phyloP scores from a whole-genome alignment of 2,888 invertebrate genomes.

The Esperia sulphurella region DNA sequence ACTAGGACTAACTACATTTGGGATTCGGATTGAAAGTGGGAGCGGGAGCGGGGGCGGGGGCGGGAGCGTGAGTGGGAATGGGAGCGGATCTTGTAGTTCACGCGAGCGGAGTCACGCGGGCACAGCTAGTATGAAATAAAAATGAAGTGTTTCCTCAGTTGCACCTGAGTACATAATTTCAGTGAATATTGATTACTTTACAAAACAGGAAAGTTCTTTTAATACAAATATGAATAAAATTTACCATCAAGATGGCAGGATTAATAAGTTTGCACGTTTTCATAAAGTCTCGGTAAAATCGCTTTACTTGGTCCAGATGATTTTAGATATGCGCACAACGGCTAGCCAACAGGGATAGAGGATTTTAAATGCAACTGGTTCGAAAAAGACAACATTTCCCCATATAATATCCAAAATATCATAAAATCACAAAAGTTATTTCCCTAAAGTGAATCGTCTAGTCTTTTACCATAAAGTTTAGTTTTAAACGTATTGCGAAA shows the following conservation, averaged over 20 bases:
- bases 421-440: conserved; percentile 27
- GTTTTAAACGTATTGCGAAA: conserved; percentile 35
- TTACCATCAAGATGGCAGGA: conserved; percentile 42
- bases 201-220: too few species aligned
- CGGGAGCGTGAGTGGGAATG: too few species aligned
- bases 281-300: conserved; percentile 67
- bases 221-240: conserved; percentile 25
- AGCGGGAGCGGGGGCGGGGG: too few species aligned
- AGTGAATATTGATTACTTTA: too few species aligned
- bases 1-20: too few species aligned
- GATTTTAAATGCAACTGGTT: conserved; percentile 75
- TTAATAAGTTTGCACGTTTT: conserved; percentile 68
- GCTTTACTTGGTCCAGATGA: conserved; percentile 73
- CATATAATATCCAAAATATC: conserved; percentile 34
- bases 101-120: too few species aligned
- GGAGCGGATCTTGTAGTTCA: too few species aligned
- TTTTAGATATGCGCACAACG: conserved; percentile 70
- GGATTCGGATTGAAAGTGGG: too few species aligned
- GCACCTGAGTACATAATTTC: too few species aligned
- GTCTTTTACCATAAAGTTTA: conserved; percentile 29
- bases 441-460: conserved; percentile 33
- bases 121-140: too few species aligned
- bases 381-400: conserved; percentile 76
- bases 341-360: conserved; percentile 64
- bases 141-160: too few species aligned